Percentiles rank a stretch among this genome's conserved stretches.
phyloP scores from a whole-genome alignment of 2,113 vertebrate genomes.

The Eonycteris spelaea region DNA sequence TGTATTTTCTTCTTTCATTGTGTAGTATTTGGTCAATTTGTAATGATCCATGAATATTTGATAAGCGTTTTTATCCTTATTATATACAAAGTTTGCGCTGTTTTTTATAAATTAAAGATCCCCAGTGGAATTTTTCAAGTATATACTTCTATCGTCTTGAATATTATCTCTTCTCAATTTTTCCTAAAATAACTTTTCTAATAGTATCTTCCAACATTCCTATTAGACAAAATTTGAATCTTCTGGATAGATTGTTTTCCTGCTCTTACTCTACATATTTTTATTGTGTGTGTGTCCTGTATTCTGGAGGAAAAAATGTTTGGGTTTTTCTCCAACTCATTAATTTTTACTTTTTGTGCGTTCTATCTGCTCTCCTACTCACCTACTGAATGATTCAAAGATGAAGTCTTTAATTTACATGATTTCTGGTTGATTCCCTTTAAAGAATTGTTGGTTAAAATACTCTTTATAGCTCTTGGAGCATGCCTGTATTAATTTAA shows the following conservation, averaged over 20 bases:
- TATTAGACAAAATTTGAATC: not conserved
- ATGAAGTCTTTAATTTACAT: not conserved
- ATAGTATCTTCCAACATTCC: not conserved
- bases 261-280: not conserved
- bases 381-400: not conserved
- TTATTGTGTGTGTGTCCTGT: not conserved
- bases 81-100: not conserved
- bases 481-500: not conserved
- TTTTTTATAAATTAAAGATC: not conserved
- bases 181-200: not conserved
- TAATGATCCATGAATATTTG: not conserved
- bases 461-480: not conserved
- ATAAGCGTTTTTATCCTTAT: not conserved
- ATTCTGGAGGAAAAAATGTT: not conserved
- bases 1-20: not conserved
- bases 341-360: slow-evolving; percentile 6
- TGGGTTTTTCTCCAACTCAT: not conserved
- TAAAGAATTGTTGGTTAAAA: not conserved
- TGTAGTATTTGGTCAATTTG: not conserved
- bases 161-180: not conserved
- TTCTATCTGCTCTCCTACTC: not conserved
- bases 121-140: not conserved
- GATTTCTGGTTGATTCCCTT: not conserved
- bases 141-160: not conserved
- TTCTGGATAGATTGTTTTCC: not conserved